Evolutionary conservation across 2,888 invertebrate genomes (phyloP), one percentile per base, ranked within the genome.

Genomic region (Cephus nigrinus): DNA sequence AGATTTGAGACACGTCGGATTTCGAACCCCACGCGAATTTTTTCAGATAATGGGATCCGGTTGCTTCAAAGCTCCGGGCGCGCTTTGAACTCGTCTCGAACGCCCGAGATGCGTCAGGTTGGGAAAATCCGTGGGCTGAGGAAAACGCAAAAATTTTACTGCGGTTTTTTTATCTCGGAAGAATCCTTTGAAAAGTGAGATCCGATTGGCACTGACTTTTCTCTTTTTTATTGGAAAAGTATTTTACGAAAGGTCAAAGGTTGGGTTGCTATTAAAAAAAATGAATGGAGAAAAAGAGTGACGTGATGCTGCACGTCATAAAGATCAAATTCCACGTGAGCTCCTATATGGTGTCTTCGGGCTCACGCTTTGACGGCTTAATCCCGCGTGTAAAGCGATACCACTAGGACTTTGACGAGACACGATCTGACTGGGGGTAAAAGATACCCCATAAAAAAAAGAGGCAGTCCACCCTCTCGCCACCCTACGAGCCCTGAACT

Each of bases 1-100:
- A 87, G 88, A 89, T 88, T 89, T 86, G 86, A 88, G 86, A 87
- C 87, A 87, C 88, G 85, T 87, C 83, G 84, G 87, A 89, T 88
- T 89, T 89, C 86, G 81, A 80, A 82, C 85, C 82, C 81, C 76
- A 40, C 68, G 72, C 76, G 74, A 75, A 78, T 76, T 78, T 78
- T 78, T 76, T 76, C 76, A 75, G 78, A 78, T 76, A 78, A 78
- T 78, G 76, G 78, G 78, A 73, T 78, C 78, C 68, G 76, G 78
- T 78, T 78, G 76, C 73, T 75, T 78, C 73, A 76, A 78, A 78
- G 78, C 78, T 30, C 1, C 15, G 77, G 79, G 80, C 81, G 76
- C 74, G 36, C 75, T 78, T 78, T 76, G 75, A 72, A 72, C 79
- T 76, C 40, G 5, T 40, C 40, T 15, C 15, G 40, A 15, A 15